These are phyloP conservation scores for Zaprionus taronus DNA, from an alignment of 1,140 invertebrate species.

Conservation along the genomic window DNA sequence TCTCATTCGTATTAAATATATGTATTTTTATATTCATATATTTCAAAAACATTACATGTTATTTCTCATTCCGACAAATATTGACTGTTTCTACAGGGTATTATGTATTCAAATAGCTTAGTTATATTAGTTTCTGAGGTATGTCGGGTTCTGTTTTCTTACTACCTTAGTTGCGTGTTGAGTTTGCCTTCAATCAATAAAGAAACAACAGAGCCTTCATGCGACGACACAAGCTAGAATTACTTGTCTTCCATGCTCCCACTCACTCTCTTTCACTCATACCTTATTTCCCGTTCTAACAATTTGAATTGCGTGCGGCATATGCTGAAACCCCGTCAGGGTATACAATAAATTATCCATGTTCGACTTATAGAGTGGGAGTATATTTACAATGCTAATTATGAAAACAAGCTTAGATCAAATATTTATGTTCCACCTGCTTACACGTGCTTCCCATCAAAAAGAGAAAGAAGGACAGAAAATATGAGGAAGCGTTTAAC, in stretches of 20 bases:
- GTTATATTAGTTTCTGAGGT: background rate
- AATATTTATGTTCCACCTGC: background rate
- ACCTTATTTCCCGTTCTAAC: background rate
- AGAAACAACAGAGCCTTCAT: slow-evolving; percentile 8
- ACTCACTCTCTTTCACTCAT: too few species aligned
- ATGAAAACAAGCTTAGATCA: slow-evolving; percentile 1
- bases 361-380: background rate
- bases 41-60: background rate
- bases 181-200: slow-evolving; percentile 28
- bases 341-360: background rate
- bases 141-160: background rate
- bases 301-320: background rate
- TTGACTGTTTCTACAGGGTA: background rate
- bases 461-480: background rate
- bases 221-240: slow-evolving; percentile 4
- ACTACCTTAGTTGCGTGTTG: slow-evolving; percentile 13
- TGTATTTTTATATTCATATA: background rate
- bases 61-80: too few species aligned
- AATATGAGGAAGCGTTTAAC: background rate
- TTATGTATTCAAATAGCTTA: too few species aligned
- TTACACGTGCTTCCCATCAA: background rate
- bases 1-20: background rate
- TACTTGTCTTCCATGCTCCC: background rate
- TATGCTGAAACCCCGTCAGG: background rate
- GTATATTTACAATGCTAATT: background rate